These are phyloP conservation scores for Papilio demoleus DNA, from an alignment of 2,888 invertebrate species.

Conservation along the genomic window DNA sequence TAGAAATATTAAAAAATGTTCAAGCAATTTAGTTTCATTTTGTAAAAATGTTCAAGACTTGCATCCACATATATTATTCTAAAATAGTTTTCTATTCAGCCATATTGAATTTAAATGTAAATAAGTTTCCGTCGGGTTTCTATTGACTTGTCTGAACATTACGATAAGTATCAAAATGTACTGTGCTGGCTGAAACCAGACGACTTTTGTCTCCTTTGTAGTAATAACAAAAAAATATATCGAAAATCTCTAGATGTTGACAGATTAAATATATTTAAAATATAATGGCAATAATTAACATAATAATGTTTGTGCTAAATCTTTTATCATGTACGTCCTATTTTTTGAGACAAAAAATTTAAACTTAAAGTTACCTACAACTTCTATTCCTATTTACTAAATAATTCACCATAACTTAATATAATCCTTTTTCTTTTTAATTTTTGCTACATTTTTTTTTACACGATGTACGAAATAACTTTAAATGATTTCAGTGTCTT, in stretches of 20 bases:
- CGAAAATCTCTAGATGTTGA: neutral
- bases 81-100: constrained; percentile 37
- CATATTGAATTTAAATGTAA: constrained; percentile 35
- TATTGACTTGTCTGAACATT: constrained; percentile 22
- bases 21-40: no score
- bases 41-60: neutral
- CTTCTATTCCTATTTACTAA: neutral
- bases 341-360: neutral
- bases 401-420: neutral
- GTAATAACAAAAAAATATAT: neutral
- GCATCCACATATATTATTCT: constrained; percentile 17
- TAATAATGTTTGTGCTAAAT: constrained; percentile 11
- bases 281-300: neutral
- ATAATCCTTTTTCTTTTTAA: no score
- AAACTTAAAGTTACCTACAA: neutral
- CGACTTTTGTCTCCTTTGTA: constrained; percentile 28
- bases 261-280: neutral
- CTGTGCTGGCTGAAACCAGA: constrained; percentile 27
- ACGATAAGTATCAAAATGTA: constrained; percentile 25
- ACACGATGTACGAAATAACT: no score
- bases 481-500: no score
- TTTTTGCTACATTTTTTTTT: no score
- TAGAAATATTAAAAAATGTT: no score
- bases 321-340: neutral
- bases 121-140: constrained; percentile 34